A percentile compares a stretch with the other conserved stretches of the same genome.
phyloP scores from a whole-genome alignment of 2,888 invertebrate genomes.

The Antitype chi region DNA sequence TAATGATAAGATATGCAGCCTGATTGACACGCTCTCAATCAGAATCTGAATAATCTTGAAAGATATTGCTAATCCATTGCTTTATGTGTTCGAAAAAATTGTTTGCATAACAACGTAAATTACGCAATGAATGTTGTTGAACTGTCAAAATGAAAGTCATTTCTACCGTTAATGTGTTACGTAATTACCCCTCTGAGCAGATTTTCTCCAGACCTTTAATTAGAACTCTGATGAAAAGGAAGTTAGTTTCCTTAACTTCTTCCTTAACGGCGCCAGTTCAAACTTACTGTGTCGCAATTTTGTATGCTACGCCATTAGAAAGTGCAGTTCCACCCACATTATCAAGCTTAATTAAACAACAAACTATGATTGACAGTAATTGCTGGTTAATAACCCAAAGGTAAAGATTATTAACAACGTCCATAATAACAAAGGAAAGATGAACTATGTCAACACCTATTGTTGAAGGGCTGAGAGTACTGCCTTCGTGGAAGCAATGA shows the following conservation, averaged over 20 bases:
- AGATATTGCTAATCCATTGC: too few species aligned
- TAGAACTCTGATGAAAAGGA: background rate
- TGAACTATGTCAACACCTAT: constrained; percentile 65
- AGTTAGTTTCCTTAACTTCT: constrained; percentile 17
- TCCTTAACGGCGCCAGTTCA: constrained; percentile 13
- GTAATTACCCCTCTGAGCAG: background rate
- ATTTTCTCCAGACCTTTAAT: background rate
- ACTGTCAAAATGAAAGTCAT: too few species aligned
- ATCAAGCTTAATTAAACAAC: constrained; percentile 35
- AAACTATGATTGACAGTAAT: constrained; percentile 47
- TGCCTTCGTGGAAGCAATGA: constrained; percentile 53
- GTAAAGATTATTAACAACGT: constrained; percentile 37
- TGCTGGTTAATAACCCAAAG: constrained; percentile 27
- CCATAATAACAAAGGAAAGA: constrained; percentile 39
- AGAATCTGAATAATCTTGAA: too few species aligned
- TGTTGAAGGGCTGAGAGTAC: constrained; percentile 43
- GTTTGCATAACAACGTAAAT: too few species aligned
- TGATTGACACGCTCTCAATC: too few species aligned
- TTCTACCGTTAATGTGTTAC: too few species aligned
- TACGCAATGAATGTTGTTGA: too few species aligned
- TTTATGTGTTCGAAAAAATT: too few species aligned
- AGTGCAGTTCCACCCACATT: constrained; percentile 1
- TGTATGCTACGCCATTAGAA: background rate
- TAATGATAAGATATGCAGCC: background rate
- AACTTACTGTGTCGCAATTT: background rate